Percentiles rank a stretch among this genome's conserved stretches.
Evolutionary conservation across 2,888 invertebrate species (phyloP).

Genomic region (Mechanitis messenoides): DNA sequence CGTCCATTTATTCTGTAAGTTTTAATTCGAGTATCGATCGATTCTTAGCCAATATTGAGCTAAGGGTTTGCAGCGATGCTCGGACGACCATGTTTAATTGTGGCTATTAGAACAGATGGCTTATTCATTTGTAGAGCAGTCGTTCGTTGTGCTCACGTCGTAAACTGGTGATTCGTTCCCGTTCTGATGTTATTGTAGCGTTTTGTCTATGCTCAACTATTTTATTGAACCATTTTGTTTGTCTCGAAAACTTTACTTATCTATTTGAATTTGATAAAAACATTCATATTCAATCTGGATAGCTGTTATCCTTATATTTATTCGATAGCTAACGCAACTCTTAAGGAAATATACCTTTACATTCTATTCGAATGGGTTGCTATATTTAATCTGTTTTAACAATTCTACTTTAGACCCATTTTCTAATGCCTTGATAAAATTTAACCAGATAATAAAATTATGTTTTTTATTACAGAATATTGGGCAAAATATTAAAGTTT

Average conservation of each 20-base stretch:
- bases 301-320: neutral
- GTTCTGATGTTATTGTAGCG: constrained; percentile 76
- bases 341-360: no score
- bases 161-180: constrained; percentile 75
- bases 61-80: constrained; percentile 45
- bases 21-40: constrained; percentile 33
- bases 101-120: constrained; percentile 75
- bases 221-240: constrained; percentile 71
- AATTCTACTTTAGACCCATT: no score
- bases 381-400: no score
- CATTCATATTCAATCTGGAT: constrained; percentile 3
- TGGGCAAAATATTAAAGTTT: no score
- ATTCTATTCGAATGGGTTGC: no score
- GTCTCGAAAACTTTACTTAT: constrained; percentile 60
- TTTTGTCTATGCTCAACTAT: constrained; percentile 74
- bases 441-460: no score
- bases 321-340: constrained; percentile 1
- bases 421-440: no score
- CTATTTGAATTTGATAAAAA: constrained; percentile 39
- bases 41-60: constrained; percentile 56
- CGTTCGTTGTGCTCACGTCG: constrained; percentile 73
- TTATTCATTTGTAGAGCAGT: constrained; percentile 77
- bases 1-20: constrained; percentile 9
- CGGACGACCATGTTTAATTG: constrained; percentile 73
- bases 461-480: no score